These are phyloP conservation scores for Trididemnum miniatum DNA, from an alignment of 23 tunicate species.

Conservation along the genomic window DNA sequence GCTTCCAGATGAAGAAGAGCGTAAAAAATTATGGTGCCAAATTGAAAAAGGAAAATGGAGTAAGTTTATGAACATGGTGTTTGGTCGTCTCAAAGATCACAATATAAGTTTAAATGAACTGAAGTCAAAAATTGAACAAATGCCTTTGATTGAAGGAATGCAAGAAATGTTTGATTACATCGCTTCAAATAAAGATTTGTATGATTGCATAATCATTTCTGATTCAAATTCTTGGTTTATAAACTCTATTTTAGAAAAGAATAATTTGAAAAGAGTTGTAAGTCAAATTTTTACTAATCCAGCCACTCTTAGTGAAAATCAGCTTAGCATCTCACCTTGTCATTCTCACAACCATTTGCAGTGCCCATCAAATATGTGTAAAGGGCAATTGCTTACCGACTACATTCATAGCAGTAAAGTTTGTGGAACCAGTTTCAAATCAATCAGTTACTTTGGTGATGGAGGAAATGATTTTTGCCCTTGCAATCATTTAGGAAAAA, in stretches of 20 bases:
- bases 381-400: conserved; percentile 31
- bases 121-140: background rate
- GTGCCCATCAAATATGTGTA: conserved; percentile 70
- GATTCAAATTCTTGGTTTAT: conserved; percentile 67
- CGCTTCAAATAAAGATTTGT: background rate
- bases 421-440: conserved; percentile 5
- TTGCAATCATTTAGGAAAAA: background rate
- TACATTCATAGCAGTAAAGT: background rate
- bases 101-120: background rate
- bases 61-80: conserved; percentile 56
- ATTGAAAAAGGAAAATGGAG: conserved; percentile 57
- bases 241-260: conserved; percentile 15
- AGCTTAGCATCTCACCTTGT: conserved; percentile 21
- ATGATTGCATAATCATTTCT: conserved; percentile 65
- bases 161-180: conserved; percentile 22
- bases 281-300: conserved; percentile 43
- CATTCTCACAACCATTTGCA: conserved; percentile 50
- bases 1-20: conserved; percentile 6
- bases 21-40: conserved; percentile 1
- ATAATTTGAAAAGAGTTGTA: background rate
- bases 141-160: conserved; percentile 39
- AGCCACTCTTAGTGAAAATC: background rate
- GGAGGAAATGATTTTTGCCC: conserved; percentile 73
- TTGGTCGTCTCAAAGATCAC: conserved; percentile 3
- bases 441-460: conserved; percentile 58